Base-by-base conservation (phyloP, 2,113 vertebrate genomes). In the Aepyceros melampus region DNA sequence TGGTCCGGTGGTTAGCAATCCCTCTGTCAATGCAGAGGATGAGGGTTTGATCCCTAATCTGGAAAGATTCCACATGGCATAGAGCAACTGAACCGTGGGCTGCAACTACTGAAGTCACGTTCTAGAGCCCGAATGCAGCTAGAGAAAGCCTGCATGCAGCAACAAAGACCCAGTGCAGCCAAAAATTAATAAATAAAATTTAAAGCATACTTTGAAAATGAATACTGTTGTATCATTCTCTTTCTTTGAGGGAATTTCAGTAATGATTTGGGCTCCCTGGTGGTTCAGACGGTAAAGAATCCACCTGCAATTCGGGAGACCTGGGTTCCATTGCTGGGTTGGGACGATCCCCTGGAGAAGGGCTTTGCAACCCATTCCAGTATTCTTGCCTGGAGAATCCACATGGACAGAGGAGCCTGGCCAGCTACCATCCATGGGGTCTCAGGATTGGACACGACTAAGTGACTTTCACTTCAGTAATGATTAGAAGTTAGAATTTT, bases 401-500 rank as follows among this genome's bases (percentile, higher is more conserved):
- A 40, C n/a, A 40, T 40, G 67, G 19, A 40, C 67, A 71, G n/a
- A 40, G 10, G n/a, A 71, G n/a, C n/a, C 67, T 71, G 67, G 67
- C 67, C 40, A n/a, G 67, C n/a, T 71, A 71, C n/a, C 2, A 0
- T 40, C 67, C 19, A 40, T 23, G 10, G 36, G 19, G 67, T 40
- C 5, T 0, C n/a, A 40, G 67, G 23, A 19, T 23, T 40, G 67
- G n/a, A 71, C n/a, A 71, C 1, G n/a, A 71, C 67, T 40, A 36
- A 40, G 5, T 23, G n/a, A 23, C 10, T 71, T 71, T 40, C n/a
- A 71, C n/a, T 71, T 71, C 10, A 79, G 13, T 49, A 81, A 27
- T 94, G 49, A 79, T 76, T 87, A 84, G 43, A 93, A 91, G 86
- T 84, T 91, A 93, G 67, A 92, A 95, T n/a, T 43, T 51, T 7